Percentiles rank a stretch among this genome's conserved stretches.
Conservation (phyloP, 2,113 vertebrate genomes). For the Lethenteron camtschaticum region DNA sequence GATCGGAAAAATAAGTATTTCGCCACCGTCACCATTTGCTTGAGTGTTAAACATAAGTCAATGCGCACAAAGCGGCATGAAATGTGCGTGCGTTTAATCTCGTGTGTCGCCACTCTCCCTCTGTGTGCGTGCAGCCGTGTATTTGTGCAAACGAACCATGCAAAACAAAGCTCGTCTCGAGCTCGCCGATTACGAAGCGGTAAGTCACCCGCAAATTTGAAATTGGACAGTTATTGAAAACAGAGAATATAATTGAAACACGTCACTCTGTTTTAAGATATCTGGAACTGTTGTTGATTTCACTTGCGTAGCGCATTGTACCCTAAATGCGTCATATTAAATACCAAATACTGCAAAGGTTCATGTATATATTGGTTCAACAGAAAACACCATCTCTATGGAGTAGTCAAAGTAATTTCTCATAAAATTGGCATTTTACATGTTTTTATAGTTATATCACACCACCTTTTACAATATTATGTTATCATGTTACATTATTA, state of each 20-base stretch:
- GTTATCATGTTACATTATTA: too few relatives aligned
- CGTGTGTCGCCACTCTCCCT: slow-evolving; percentile 25
- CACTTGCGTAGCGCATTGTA: too few relatives aligned
- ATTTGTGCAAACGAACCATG: slow-evolving; percentile 93
- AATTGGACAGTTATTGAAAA: slow-evolving; percentile 10
- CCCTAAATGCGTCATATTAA: slow-evolving; percentile 10
- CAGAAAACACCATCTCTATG: slow-evolving; percentile 12
- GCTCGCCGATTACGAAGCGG: slow-evolving; percentile 79
- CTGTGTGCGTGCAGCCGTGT: slow-evolving; percentile 45
- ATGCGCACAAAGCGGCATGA: too few relatives aligned
- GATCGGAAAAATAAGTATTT: too few relatives aligned
- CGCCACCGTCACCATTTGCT: too few relatives aligned
- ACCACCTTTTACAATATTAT: too few relatives aligned
- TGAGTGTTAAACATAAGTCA: too few relatives aligned
- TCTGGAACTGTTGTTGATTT: too few relatives aligned
- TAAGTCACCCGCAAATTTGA: slow-evolving; percentile 36
- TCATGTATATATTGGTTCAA: slow-evolving; percentile 19
- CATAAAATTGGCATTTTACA: too few relatives aligned
- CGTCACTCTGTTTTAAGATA: slow-evolving; percentile 9
- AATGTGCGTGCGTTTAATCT: too few relatives aligned
- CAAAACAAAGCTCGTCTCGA: slow-evolving; percentile 91
- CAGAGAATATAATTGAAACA: slow-evolving; percentile 15
- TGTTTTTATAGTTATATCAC: too few relatives aligned
- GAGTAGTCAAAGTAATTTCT: too few relatives aligned
- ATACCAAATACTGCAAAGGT: slow-evolving; percentile 25